Evolutionary conservation across 2,797 vertebrate genomes (phyloP), one percentile per base, ranked within the genome.

Genomic region (Brotula barbata): DNA sequence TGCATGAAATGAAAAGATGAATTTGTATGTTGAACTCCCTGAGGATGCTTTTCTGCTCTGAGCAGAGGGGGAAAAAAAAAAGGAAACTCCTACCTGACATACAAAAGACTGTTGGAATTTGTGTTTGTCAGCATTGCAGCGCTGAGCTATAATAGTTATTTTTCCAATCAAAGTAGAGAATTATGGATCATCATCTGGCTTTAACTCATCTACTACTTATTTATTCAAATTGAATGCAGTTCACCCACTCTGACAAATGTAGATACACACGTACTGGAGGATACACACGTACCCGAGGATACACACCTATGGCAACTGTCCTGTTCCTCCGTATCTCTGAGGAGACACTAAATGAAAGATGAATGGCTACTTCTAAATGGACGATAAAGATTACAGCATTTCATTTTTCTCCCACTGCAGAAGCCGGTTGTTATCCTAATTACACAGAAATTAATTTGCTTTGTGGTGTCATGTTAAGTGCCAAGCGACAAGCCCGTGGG

Each of bases 361-460:
- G 59, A 10, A 17, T 66, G 55, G 71, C 58, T 55, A 21, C 48
- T 54, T 77, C 59, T 73, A 68, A 81, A 77, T 68, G 67, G 76
- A 68, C 33, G 7, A 37, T 72, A 73, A 82, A 61, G 63, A 81
- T 83, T 77, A 86, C 69, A 49, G 70, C 53, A 31, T 82, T 72
- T 68, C 60, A 75, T 78, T 75, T 65, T 74, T 68, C 56, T 71
- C 73, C 68, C 64, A 69, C 68, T 79, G 75, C 71, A 44, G 71
- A 70, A 79, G 64, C 61, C 43, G 73, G 54, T 73, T 81, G 78
- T 84, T 74, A 73, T 75, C 19, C 65, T 77, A 85, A 87, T 87
- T 84, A 83, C 69, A 74, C 60, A 67, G 58, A 77, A 78, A 86
- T 85, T 36, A 79, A 85, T 88, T 84, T 77, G 62, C 76, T 82